A percentile compares a stretch with the other conserved stretches of the same genome.
These are phyloP conservation scores for Typhlichthys subterraneus DNA, from an alignment of 2,797 vertebrate genomes.

Conservation along the genomic window DNA sequence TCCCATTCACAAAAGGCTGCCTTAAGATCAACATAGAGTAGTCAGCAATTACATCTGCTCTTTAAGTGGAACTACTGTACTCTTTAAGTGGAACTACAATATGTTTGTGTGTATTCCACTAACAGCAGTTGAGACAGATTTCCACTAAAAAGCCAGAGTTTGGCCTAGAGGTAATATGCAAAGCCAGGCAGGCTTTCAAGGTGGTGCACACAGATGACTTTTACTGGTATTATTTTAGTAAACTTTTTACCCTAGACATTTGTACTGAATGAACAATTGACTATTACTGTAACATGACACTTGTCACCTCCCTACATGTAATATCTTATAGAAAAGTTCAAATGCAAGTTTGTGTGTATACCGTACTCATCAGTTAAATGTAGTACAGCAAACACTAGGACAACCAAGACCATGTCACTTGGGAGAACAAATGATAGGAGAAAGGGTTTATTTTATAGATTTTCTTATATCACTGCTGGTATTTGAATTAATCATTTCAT, in stretches of 20 bases:
- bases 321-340: no score
- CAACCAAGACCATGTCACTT: no score
- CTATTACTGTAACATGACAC: no score
- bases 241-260: constrained; percentile 22
- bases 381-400: no score
- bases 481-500: no score
- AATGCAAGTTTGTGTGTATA: constrained; percentile 6
- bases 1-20: constrained; percentile 66
- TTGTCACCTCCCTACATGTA: no score
- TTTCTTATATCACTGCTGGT: neutral
- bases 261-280: constrained; percentile 11
- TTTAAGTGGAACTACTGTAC: constrained; percentile 56
- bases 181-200: constrained; percentile 54
- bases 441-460: neutral
- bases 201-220: constrained; percentile 39
- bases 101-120: constrained; percentile 78
- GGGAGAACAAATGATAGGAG: neutral
- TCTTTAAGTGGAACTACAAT: constrained; percentile 60
- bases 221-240: constrained; percentile 46
- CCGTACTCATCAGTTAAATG: constrained; percentile 6
- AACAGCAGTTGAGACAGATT: constrained; percentile 28
- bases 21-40: constrained; percentile 80
- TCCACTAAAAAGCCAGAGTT: constrained; percentile 21
- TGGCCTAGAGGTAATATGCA: constrained; percentile 62
- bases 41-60: constrained; percentile 59